phyloP scores from a whole-genome alignment of 2,113 vertebrate species.

The Pseudopodoces humilis region DNA sequence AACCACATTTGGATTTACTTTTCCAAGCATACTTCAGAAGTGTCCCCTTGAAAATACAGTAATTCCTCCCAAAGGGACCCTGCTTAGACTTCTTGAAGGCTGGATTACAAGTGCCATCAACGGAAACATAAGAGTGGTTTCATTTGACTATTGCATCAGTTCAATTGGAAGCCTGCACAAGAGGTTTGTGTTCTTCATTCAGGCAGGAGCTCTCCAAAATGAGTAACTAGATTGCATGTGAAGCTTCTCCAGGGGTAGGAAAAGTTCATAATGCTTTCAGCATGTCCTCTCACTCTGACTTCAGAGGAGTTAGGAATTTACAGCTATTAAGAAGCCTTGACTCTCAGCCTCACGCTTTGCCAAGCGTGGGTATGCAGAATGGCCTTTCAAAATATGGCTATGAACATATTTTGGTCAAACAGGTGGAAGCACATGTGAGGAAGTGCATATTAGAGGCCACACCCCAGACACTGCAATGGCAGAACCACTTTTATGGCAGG shows the following conservation, averaged over 20 bases:
- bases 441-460: background rate
- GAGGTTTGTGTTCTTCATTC: conserved; percentile 67
- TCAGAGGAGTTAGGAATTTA: conserved; percentile 42
- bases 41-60: conserved; percentile 61
- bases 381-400: conserved; percentile 18
- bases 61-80: conserved; percentile 69
- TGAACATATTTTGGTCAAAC: conserved; percentile 49
- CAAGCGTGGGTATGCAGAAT: conserved; percentile 31
- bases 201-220: conserved; percentile 71
- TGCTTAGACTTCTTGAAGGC: conserved; percentile 61
- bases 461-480: background rate
- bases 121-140: conserved; percentile 57
- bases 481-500: conserved; percentile 1
- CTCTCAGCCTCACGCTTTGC: conserved; percentile 40
- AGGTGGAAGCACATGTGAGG: conserved; percentile 12
- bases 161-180: conserved; percentile 62
- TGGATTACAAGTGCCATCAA: conserved; percentile 73
- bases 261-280: conserved; percentile 55
- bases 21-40: conserved; percentile 67
- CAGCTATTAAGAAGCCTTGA: conserved; percentile 52
- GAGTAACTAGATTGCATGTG: conserved; percentile 68
- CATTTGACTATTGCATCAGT: conserved; percentile 54
- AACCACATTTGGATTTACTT: conserved; percentile 36
- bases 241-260: conserved; percentile 74
- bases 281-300: conserved; percentile 53